Percentiles rank a stretch among this genome's conserved stretches.
Evolutionary conservation across 2,797 vertebrate species (phyloP).

Genomic region (Lacerta agilis): DNA sequence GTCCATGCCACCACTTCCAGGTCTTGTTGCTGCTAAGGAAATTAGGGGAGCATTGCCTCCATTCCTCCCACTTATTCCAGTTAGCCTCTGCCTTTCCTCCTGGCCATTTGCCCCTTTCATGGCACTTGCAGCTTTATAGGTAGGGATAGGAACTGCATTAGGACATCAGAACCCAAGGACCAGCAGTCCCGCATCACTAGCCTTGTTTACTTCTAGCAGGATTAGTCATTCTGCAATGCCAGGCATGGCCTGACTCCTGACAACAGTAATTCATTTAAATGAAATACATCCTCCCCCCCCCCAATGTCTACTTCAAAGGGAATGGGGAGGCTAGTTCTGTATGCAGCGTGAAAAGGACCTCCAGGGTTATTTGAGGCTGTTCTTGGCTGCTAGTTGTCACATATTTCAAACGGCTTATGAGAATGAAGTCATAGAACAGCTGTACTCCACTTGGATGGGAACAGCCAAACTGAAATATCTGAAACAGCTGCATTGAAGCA

Average conservation of each 20-base stretch:
- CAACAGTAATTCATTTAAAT: not conserved
- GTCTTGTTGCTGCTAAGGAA: not conserved
- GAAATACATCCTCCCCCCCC: not conserved
- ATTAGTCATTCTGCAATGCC: not conserved
- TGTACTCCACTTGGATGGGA: not conserved
- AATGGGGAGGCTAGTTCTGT: not conserved
- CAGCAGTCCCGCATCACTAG: not conserved
- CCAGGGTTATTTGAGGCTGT: not conserved
- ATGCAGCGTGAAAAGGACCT: constrained; percentile 17
- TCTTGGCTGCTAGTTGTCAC: constrained; percentile 1
- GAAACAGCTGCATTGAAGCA: constrained; percentile 8
- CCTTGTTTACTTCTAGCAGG: not conserved
- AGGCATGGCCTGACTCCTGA: not conserved
- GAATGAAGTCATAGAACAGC: not conserved
- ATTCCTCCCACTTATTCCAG: not conserved
- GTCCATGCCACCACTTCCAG: no score
- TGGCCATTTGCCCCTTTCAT: not conserved
- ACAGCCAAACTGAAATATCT: constrained; percentile 24
- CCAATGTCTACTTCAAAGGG: not conserved
- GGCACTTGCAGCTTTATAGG: not conserved
- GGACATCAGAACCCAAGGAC: no score
- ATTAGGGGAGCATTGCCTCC: not conserved
- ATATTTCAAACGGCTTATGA: not conserved
- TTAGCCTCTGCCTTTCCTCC: not conserved
- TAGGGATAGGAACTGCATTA: not conserved